These are phyloP conservation scores for Cyanocitta stelleri DNA, from an alignment of 2,113 vertebrate genomes.

Conservation along the genomic window DNA sequence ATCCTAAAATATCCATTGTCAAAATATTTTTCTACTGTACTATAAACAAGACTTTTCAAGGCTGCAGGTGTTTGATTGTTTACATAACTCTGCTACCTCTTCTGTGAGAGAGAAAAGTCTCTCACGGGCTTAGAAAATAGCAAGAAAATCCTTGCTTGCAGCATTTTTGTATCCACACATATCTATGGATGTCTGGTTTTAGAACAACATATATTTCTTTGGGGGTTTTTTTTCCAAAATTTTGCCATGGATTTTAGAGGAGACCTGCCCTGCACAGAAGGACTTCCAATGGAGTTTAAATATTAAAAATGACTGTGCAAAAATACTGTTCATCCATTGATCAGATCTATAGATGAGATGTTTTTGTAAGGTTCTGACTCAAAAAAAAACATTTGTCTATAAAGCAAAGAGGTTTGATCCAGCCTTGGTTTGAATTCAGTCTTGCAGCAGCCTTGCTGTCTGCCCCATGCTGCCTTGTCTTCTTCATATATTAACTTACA, in stretches of 20 bases:
- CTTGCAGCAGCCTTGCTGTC: not conserved
- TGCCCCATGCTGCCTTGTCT: not conserved
- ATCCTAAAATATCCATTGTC: too few relatives aligned
- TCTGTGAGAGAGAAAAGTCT: too few relatives aligned
- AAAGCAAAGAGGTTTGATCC: not conserved
- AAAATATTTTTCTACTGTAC: too few relatives aligned
- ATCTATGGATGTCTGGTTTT: not conserved
- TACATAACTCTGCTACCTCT: too few relatives aligned
- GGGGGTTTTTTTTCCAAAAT: rapidly evolving
- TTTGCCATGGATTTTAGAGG: not conserved
- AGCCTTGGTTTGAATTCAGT: not conserved
- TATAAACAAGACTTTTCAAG: too few relatives aligned
- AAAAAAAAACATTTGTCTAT: not conserved
- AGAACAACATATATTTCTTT: not conserved
- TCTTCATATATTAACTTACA: not conserved
- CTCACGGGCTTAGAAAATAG: too few relatives aligned
- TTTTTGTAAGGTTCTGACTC: not conserved
- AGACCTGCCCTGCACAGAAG: not conserved
- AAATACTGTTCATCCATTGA: not conserved
- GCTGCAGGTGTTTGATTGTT: too few relatives aligned
- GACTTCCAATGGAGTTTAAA: not conserved
- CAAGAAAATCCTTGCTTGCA: too few relatives aligned
- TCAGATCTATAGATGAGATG: not conserved
- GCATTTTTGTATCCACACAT: too few relatives aligned
- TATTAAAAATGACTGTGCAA: not conserved